Evolutionary conservation across 2,888 invertebrate species (phyloP).

Genomic region (Drosophila hamatofila): DNA sequence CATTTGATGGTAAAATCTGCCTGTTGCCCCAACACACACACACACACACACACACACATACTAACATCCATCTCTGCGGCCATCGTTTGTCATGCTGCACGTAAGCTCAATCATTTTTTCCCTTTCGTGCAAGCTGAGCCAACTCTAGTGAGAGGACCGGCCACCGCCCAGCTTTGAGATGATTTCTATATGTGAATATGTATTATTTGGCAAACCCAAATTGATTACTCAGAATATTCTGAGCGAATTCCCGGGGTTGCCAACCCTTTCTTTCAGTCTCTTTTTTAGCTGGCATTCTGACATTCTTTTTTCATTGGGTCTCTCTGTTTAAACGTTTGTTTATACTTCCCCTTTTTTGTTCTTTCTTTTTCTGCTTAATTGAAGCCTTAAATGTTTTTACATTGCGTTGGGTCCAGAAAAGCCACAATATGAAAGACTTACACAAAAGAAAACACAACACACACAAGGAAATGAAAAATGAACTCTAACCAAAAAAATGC

Average conservation of each 20-base stretch:
- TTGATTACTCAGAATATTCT: conserved; percentile 72
- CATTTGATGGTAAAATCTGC: conserved; percentile 73
- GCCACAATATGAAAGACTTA: conserved; percentile 18
- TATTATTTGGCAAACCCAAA: conserved; percentile 53
- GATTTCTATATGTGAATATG: conserved; percentile 2
- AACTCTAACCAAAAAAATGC: conserved; percentile 27
- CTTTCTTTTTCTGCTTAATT: conserved; percentile 64
- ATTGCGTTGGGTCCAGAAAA: conserved; percentile 47
- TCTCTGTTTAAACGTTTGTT: conserved; percentile 29
- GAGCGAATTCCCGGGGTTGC: conserved; percentile 26
- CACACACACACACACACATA: conserved; percentile 7
- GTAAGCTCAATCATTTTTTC: conserved; percentile 64
- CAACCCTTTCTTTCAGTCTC: conserved; percentile 1
- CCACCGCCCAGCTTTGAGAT: conserved; percentile 23
- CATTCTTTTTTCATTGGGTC: conserved; percentile 32
- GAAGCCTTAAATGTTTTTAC: conserved; percentile 79
- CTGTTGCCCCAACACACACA: conserved; percentile 35
- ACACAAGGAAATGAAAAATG: conserved; percentile 14
- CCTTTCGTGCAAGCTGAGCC: conserved; percentile 11
- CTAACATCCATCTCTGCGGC: conserved; percentile 29
- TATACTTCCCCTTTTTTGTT: neutral
- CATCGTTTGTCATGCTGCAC: conserved; percentile 73
- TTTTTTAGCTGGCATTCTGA: conserved; percentile 8
- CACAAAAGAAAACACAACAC: conserved; percentile 16
- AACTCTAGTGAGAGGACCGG: conserved; percentile 42